Evolutionary conservation across 2,797 vertebrate species (phyloP).

Genomic region (Lateolabrax maculatus): DNA sequence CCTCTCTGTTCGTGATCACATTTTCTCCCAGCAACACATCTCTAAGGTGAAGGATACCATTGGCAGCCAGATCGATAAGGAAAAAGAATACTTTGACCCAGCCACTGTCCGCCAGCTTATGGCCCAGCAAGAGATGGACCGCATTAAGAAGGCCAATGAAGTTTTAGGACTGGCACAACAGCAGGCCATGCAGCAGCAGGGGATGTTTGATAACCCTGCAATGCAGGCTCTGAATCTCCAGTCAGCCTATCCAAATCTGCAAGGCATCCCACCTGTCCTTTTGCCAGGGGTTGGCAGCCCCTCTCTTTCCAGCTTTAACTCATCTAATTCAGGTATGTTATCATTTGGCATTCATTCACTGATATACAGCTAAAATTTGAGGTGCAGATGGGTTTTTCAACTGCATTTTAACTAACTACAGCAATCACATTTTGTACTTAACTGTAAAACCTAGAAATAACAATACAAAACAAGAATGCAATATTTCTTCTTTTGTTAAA

Average conservation of each 20-base stretch:
- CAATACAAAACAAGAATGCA: neutral
- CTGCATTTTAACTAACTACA: neutral
- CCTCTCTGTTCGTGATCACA: constrained; percentile 98
- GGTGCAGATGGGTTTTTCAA: constrained; percentile 14
- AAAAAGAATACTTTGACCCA: constrained; percentile 99
- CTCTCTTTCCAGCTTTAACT: constrained; percentile 97
- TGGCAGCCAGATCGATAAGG: constrained; percentile 99
- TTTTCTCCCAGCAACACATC: constrained; percentile 99
- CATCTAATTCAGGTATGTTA: constrained; percentile 97
- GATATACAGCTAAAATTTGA: neutral
- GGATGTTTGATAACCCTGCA: constrained; percentile 95
- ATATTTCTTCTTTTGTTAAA: constrained; percentile 1
- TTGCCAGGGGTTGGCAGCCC: constrained; percentile 98
- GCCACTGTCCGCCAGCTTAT: constrained; percentile 99
- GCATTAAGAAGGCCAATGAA: constrained; percentile 99
- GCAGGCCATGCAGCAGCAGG: constrained; percentile 95
- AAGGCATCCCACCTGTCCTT: constrained; percentile 98
- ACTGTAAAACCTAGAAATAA: neutral
- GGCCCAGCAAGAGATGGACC: constrained; percentile 99
- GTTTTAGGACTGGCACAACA: constrained; percentile 95
- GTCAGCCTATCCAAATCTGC: constrained; percentile 94
- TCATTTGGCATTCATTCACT: constrained; percentile 33
- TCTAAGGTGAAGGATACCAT: constrained; percentile 99
- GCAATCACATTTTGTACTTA: neutral
- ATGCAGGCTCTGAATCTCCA: constrained; percentile 98